Conservation (phyloP, 1,140 invertebrate species). For the Gryllus bimaculatus region DNA sequence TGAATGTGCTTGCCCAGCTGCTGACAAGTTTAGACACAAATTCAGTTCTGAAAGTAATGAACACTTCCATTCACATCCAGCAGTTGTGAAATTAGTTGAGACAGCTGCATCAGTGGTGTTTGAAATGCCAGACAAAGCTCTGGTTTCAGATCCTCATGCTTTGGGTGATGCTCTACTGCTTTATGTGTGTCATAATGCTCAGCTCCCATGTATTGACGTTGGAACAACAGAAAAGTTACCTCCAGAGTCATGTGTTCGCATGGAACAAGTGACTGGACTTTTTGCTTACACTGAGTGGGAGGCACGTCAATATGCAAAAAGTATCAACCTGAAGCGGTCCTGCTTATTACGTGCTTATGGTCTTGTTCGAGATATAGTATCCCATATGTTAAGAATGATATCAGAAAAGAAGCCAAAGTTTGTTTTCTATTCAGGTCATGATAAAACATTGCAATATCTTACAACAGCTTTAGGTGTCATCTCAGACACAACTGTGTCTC, state of each 20-base stretch:
- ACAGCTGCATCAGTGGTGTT: slow-evolving; percentile 50
- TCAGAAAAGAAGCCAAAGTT: slow-evolving; percentile 68
- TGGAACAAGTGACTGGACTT: slow-evolving; percentile 58
- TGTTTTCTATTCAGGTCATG: slow-evolving; percentile 83
- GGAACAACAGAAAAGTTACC: background rate
- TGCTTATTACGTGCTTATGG: slow-evolving; percentile 67
- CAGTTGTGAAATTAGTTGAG: slow-evolving; percentile 53
- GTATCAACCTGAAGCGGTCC: slow-evolving; percentile 50
- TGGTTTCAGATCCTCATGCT: slow-evolving; percentile 51
- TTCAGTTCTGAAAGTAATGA: slow-evolving; percentile 37
- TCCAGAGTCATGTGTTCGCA: slow-evolving; percentile 43
- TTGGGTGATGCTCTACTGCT: slow-evolving; percentile 71
- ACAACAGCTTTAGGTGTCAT: slow-evolving; percentile 63
- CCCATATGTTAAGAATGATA: slow-evolving; percentile 65
- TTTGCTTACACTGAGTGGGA: slow-evolving; percentile 70
- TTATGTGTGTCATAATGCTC: slow-evolving; percentile 72
- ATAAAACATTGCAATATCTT: slow-evolving; percentile 77
- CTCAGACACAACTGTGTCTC: slow-evolving; percentile 47
- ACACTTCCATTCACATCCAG: slow-evolving; percentile 53
- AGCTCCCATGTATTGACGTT: slow-evolving; percentile 55
- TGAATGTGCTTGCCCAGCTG: slow-evolving; percentile 69
- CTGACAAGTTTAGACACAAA: slow-evolving; percentile 50
- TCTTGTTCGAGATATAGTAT: slow-evolving; percentile 63
- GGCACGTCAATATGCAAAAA: slow-evolving; percentile 52
- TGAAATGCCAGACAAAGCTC: slow-evolving; percentile 50